These are phyloP conservation scores for Ptilonorhynchus violaceus DNA, from an alignment of 2,113 vertebrate genomes.

Conservation along the genomic window DNA sequence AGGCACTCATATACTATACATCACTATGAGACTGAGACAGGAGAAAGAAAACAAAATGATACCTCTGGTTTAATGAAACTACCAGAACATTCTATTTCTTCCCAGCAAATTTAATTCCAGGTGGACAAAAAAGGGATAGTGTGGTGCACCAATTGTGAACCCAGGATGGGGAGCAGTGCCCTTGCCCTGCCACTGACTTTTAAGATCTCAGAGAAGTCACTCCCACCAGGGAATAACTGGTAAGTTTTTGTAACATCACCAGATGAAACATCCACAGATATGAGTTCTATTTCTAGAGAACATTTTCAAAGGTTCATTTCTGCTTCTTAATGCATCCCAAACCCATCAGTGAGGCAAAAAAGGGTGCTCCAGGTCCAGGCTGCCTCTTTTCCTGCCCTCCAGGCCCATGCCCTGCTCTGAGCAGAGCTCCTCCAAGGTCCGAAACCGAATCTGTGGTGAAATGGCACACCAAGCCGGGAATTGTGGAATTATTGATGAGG, in stretches of 20 bases:
- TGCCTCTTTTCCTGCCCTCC: background rate
- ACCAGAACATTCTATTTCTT: background rate
- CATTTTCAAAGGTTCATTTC: background rate
- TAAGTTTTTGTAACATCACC: background rate
- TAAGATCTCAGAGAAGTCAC: background rate
- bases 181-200: background rate
- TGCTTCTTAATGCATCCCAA: background rate
- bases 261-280: background rate
- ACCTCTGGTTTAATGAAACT: background rate
- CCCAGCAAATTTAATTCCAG: background rate
- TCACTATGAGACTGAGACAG: background rate
- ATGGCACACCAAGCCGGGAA: background rate
- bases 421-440: background rate
- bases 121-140: background rate
- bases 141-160: rapidly evolving
- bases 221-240: background rate
- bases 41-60: background rate
- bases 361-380: rapidly evolving
- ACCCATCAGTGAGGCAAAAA: background rate
- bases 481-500: background rate
- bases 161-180: background rate
- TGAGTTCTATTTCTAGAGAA: background rate
- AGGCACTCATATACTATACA: background rate
- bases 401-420: rapidly evolving
- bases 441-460: background rate